Evolutionary conservation across 2,113 vertebrate genomes (phyloP), one percentile per base, ranked within the genome.

Genomic region (Brachirus orientalis): DNA sequence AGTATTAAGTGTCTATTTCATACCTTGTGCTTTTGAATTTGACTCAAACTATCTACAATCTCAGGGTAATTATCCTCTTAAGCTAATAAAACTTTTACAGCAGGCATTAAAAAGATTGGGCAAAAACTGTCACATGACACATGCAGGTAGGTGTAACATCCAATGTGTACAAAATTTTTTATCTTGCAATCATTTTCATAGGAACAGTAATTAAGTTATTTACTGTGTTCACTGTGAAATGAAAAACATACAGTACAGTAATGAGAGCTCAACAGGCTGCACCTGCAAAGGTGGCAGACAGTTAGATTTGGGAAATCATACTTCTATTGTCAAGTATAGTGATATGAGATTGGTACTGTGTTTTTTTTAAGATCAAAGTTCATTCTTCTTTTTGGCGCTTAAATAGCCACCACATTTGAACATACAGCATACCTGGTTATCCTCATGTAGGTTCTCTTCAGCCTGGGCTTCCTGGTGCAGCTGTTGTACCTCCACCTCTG

Each of bases 401-500:
- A 28, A 28, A 6, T 6, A 28, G 28, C 28, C 28, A 5, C 2
- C 22, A 28, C 22, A 28, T 28, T 28, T 28, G 28, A 28, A 28
- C 28, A 28, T 6, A 28, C 2, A 28, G 28, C 6, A 28, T 28
- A 28, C 28, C 28, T 28, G 28, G 28, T 28, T 28, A 6, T 28
- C 66, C 18, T 60, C 40, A 8, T 72, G 63, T 22, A 62, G 69
- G 54, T 57, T 57, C 51, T 74, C 62, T 56, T 72, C 72, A 62
- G 44, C 46, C 52, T 0, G 33, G 56, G 72, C 59, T 71, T 83
- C 74, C 59, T 67, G 69, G 19, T 77, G 69, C 57, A 82, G 75
- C 59, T 73, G 80, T 51, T 80, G 58, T 46, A 19, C 44, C 52
- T 69, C 77, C 56, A 69, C 61, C 11, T 80, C 82, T 71, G 75